Percentiles rank a stretch among this genome's conserved stretches.
phyloP scores from a whole-genome alignment of 2,888 invertebrate genomes.

The Rotaria socialis region DNA sequence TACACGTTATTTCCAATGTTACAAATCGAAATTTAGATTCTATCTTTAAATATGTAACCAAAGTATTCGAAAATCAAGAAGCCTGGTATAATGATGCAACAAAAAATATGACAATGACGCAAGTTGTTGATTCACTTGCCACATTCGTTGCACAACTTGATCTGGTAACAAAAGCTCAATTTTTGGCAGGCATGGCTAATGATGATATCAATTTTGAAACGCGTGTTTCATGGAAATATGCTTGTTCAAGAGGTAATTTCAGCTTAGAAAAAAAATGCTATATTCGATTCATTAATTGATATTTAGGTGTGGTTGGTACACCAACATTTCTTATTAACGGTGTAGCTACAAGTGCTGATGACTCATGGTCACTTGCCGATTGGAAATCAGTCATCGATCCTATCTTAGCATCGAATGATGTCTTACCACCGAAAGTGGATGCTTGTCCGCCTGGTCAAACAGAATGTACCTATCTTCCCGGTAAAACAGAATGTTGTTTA shows the following conservation, averaged over 20 bases:
- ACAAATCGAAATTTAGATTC: slow-evolving; percentile 43
- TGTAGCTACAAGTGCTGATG: slow-evolving; percentile 49
- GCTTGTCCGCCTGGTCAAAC: slow-evolving; percentile 46
- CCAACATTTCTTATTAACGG: slow-evolving; percentile 53
- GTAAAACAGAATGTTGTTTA: slow-evolving; percentile 50
- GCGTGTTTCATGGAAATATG: slow-evolving; percentile 51
- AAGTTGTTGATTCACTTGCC: slow-evolving; percentile 46
- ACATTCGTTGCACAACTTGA: not conserved
- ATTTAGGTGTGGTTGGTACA: slow-evolving; percentile 50
- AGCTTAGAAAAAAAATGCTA: not conserved
- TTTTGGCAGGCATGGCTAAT: not conserved
- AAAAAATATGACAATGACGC: slow-evolving; percentile 47
- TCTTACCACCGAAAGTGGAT: not conserved
- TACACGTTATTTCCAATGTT: slow-evolving; percentile 48
- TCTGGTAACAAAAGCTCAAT: not conserved
- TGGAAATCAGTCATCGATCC: slow-evolving; percentile 52
- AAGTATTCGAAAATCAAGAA: slow-evolving; percentile 48
- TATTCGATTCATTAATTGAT: not conserved
- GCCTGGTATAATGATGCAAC: slow-evolving; percentile 48
- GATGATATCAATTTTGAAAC: slow-evolving; percentile 48
- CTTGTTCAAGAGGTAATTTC: slow-evolving; percentile 48
- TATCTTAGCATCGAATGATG: not conserved
- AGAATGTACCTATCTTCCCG: slow-evolving; percentile 50
- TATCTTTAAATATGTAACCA: slow-evolving; percentile 49
- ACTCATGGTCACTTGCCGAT: slow-evolving; percentile 50